Evolutionary conservation across 2,888 invertebrate species (phyloP), one percentile per base, ranked within the genome.

Genomic region (Trissolcus brochymenae): DNA sequence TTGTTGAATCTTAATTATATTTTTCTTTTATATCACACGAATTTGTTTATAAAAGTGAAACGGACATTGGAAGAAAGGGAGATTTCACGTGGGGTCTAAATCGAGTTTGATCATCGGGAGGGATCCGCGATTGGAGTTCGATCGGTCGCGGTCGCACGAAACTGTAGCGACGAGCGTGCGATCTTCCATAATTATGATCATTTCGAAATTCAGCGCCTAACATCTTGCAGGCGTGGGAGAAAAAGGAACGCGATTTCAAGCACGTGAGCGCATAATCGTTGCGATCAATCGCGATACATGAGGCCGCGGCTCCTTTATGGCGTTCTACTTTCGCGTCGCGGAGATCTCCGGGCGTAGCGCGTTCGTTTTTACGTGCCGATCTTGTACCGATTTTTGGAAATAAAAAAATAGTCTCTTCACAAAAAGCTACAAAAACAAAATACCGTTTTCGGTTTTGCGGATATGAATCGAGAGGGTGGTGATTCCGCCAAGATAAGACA

Each of bases 251-350:
- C 79, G 82, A 82, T 84, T 84, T 83, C 76, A 82, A 79, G 80
- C 81, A 82, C 81, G 83, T 81, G 83, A 82, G 79, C 65, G 78
- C 70, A 81, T 82, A 82, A 83, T 83, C 82, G 80, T 79, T 62
- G 76, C 79, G 79, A 80, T 83, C 82, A 80, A 80, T 76, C 78
- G 80, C 74, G 78, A 78, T 76, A 76, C 71, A 68, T 67, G 57
- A 77, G 64, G 64, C 73, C 73, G 68, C 67, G 84, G 86, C 85
- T 86, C 83, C 84, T 87, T 87, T 86, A 85, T 84, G 85, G 86
- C 87, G 87, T 88, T 87, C 87, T 85, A 88, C 87, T 88, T 88
- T 88, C 87, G 87, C 85, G 87, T 87, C 85, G 86, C 35, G 35
- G 9, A 61, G 79, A 80, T 76, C 46, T 6, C 78, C 67, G 77